Conservation (phyloP, 2,888 invertebrate genomes). For the Kuschelorhynchus macadamiae region DNA sequence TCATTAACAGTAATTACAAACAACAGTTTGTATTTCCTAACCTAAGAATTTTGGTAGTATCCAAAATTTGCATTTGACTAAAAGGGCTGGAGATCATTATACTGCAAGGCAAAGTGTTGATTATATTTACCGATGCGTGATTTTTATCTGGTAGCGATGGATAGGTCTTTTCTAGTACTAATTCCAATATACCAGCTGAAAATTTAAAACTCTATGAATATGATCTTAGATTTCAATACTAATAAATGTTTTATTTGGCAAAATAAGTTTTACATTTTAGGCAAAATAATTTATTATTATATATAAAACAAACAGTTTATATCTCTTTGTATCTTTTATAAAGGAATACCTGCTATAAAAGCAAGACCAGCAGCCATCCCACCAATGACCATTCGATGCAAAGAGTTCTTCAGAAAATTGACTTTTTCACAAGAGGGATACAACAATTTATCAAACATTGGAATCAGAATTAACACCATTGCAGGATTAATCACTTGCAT, state of each 20-base stretch:
- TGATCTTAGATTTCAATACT: too few relatives aligned
- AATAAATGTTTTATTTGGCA: too few relatives aligned
- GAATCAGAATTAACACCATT: conserved; percentile 80
- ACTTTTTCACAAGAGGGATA: conserved; percentile 72
- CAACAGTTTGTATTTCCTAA: too few relatives aligned
- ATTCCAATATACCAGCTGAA: conserved; percentile 73
- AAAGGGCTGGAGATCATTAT: conserved; percentile 66
- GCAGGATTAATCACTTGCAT: conserved; percentile 85
- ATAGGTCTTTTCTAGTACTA: conserved; percentile 69
- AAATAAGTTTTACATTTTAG: too few relatives aligned
- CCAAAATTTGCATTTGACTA: conserved; percentile 58
- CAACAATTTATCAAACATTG: conserved; percentile 73
- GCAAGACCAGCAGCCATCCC: conserved; percentile 73
- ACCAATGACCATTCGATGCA: conserved; percentile 84
- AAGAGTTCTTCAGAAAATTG: conserved; percentile 71
- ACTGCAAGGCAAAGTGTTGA: conserved; percentile 77
- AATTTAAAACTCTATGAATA: neutral
- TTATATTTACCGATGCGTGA: conserved; percentile 72
- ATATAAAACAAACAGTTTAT: too few relatives aligned
- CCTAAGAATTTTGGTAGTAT: conserved; percentile 51
- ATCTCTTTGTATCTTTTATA: too few relatives aligned
- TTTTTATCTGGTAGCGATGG: conserved; percentile 65
- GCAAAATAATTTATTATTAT: too few relatives aligned
- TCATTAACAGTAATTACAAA: too few relatives aligned
- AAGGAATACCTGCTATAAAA: conserved; percentile 52